Conservation (phyloP, 2,113 vertebrate species). For the Herpailurus yagouaroundi region DNA sequence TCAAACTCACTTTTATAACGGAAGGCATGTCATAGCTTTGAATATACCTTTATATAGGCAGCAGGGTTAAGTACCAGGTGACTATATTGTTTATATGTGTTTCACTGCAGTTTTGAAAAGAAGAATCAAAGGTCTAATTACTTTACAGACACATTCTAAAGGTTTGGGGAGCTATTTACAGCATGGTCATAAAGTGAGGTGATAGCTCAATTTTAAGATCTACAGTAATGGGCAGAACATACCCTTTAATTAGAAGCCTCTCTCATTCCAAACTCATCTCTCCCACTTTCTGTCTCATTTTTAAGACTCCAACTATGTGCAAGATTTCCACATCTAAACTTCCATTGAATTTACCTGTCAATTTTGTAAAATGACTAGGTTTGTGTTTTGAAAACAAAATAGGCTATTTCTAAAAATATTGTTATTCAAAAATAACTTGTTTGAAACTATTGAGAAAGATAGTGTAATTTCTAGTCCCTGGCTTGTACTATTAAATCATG, state of each 20-base stretch:
- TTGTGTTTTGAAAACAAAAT: constrained; percentile 1
- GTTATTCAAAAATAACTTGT: not conserved
- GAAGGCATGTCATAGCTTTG: not conserved
- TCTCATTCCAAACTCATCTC: not conserved
- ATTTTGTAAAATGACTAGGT: not conserved
- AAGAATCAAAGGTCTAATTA: not conserved
- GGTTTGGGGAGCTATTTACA: not conserved
- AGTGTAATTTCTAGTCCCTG: not conserved
- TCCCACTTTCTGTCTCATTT: not conserved
- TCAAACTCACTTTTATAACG: not conserved
- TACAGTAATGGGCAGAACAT: not conserved
- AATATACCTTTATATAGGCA: not conserved
- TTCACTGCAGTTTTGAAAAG: not conserved
- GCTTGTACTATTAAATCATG: not conserved
- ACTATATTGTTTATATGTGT: not conserved
- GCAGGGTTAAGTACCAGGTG: not conserved
- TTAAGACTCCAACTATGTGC: not conserved
- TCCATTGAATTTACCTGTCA: not conserved
- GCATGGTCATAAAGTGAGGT: not conserved
- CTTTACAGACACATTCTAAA: not conserved
- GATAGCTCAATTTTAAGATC: not conserved
- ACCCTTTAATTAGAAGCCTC: not conserved
- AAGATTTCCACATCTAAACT: not conserved
- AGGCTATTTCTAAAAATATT: not conserved
- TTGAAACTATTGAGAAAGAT: not conserved